Percentiles rank a stretch among this genome's conserved stretches.
These are phyloP conservation scores for Anoura caudifer DNA, from an alignment of 2,113 vertebrate species.

Conservation along the genomic window DNA sequence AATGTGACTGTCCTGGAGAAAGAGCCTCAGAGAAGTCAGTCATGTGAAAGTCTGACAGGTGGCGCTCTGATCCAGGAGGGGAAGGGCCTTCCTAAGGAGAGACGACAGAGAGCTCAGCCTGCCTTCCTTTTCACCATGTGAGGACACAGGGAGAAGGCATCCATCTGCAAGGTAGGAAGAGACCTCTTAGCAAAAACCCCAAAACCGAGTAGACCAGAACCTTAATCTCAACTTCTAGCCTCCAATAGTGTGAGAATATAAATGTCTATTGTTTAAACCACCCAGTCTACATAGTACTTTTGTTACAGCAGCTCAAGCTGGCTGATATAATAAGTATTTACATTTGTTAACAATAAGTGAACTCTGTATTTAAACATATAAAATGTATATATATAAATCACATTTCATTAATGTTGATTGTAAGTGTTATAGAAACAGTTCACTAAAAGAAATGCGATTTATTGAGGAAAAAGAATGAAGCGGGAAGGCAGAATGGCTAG, in stretches of 20 bases:
- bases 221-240: too few species aligned
- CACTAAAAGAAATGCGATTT: background rate
- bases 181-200: too few species aligned
- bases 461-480: background rate
- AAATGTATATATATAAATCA: background rate
- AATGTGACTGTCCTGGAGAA: background rate
- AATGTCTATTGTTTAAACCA: too few species aligned
- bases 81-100: background rate
- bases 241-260: too few species aligned
- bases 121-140: too few species aligned
- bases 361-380: background rate
- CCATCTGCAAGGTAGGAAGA: too few species aligned
- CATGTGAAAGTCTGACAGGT: background rate
- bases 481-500: background rate
- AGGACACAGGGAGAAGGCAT: too few species aligned
- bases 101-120: background rate
- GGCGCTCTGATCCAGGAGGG: background rate
- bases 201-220: too few species aligned
- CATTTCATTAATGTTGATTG: background rate
- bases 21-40: background rate
- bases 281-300: too few species aligned
- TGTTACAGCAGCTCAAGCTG: too few species aligned
- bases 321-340: background rate
- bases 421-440: background rate
- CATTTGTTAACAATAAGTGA: background rate